Evolutionary conservation across 2,888 invertebrate genomes (phyloP).

Genomic region (Andrena bicolor): DNA sequence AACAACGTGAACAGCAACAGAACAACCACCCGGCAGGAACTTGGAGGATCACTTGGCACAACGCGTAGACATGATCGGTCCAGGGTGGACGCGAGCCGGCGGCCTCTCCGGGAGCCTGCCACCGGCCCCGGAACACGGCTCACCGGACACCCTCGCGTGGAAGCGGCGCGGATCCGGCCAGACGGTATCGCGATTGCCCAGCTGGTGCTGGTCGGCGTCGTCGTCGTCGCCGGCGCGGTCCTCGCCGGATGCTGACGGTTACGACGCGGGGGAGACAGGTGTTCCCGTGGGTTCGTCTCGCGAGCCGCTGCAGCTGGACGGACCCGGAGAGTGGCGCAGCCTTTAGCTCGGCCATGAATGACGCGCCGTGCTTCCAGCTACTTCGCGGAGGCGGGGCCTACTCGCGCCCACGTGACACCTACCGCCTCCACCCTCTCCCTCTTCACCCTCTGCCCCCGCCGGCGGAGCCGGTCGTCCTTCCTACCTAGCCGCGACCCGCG

Average conservation of each 20-base stretch:
- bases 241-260: slow-evolving; percentile 61
- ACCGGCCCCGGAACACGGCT: slow-evolving; percentile 59
- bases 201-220: slow-evolving; percentile 43
- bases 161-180: slow-evolving; percentile 10
- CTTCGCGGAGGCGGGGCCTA: slow-evolving; percentile 86
- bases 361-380: slow-evolving; percentile 77
- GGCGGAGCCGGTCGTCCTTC: slow-evolving; percentile 29
- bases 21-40: not conserved
- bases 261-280: slow-evolving; percentile 73
- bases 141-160: slow-evolving; percentile 57
- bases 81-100: slow-evolving; percentile 50
- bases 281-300: slow-evolving; percentile 71
- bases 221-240: slow-evolving; percentile 57
- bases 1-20: not conserved
- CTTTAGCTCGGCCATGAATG: slow-evolving; percentile 84
- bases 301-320: slow-evolving; percentile 75
- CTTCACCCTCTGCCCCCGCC: slow-evolving; percentile 36
- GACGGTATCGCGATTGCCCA: slow-evolving; percentile 18
- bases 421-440: slow-evolving; percentile 71
- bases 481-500: slow-evolving; percentile 47
- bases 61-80: slow-evolving; percentile 50
- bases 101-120: slow-evolving; percentile 60
- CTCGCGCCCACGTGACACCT: slow-evolving; percentile 79
- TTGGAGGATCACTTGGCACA: slow-evolving; percentile 44
- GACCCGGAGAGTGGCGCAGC: slow-evolving; percentile 78